Evolutionary conservation across 2,113 vertebrate genomes (phyloP).

Genomic region (Anhinga anhinga): DNA sequence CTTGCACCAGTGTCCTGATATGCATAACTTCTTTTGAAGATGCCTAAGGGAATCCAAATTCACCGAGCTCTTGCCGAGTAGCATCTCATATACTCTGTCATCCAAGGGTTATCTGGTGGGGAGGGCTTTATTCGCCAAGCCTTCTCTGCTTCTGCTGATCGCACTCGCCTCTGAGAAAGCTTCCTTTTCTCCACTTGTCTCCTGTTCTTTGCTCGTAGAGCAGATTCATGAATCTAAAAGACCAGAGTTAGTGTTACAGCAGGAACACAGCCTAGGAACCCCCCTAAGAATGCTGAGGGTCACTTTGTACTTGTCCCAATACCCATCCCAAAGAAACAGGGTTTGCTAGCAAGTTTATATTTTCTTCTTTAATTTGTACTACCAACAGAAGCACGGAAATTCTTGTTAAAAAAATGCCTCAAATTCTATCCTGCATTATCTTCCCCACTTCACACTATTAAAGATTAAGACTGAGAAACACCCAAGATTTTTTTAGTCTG

Average conservation of each 20-base stretch:
- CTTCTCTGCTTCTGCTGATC: slow-evolving; percentile 78
- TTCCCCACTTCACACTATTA: not conserved
- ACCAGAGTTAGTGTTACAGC: not conserved
- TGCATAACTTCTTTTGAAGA: not conserved
- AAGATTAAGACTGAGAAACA: too few species aligned
- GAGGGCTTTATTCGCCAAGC: slow-evolving; percentile 55
- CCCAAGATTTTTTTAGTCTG: too few species aligned
- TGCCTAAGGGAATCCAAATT: not conserved
- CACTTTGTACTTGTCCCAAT: not conserved
- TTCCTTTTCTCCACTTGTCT: slow-evolving; percentile 86
- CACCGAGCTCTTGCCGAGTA: slow-evolving; percentile 86
- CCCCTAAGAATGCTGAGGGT: not conserved
- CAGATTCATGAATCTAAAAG: slow-evolving; percentile 89
- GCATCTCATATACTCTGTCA: slow-evolving; percentile 96
- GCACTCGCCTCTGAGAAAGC: slow-evolving; percentile 77
- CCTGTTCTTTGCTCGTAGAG: slow-evolving; percentile 89
- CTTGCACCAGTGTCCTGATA: slow-evolving; percentile 51
- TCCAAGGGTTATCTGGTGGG: slow-evolving; percentile 86
- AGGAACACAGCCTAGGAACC: not conserved
- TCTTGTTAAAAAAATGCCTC: not conserved
- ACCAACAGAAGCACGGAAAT: not conserved
- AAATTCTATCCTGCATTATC: not conserved
- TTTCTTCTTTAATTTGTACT: not conserved
- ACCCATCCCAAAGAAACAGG: not conserved
- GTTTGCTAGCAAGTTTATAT: not conserved